These are phyloP conservation scores for Coendou prehensilis DNA, from an alignment of 2,797 vertebrate species.

Conservation along the genomic window DNA sequence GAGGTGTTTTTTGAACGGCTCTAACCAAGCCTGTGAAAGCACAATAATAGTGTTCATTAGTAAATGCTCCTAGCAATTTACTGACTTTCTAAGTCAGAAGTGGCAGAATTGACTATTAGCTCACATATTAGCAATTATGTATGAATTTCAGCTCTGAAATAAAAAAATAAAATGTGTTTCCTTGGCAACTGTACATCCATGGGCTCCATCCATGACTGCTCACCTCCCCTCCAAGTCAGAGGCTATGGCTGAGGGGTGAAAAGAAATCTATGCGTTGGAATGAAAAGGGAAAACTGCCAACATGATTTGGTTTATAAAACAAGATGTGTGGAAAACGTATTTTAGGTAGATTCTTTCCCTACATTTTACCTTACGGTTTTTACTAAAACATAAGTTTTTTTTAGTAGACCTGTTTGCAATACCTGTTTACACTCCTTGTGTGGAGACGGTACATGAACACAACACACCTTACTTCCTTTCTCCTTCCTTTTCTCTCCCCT, in stretches of 20 bases:
- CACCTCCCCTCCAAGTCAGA: not conserved
- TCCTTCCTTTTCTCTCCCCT: not conserved
- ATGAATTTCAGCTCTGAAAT: conserved; percentile 59
- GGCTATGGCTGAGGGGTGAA: not conserved
- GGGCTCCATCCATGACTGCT: conserved; percentile 25
- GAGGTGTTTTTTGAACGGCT: conserved; percentile 33
- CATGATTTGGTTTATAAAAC: conserved; percentile 14
- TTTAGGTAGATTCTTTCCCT: not conserved
- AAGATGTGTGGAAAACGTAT: not conserved
- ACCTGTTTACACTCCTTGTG: not conserved
- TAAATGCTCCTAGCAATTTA: conserved; percentile 57
- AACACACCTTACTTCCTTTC: not conserved
- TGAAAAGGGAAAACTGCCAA: not conserved
- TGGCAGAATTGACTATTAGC: conserved; percentile 22
- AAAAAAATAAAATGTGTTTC: conserved; percentile 33
- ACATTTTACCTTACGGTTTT: not conserved
- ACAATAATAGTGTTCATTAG: not conserved
- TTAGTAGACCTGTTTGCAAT: not conserved
- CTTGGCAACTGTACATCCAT: conserved; percentile 62
- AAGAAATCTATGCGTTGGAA: not conserved
- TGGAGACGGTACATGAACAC: not conserved
- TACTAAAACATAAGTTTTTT: not conserved
- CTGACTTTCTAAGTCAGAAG: conserved; percentile 63
- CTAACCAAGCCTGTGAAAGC: not conserved
- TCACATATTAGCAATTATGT: conserved; percentile 57